Percentiles rank a stretch among this genome's conserved stretches.
These are phyloP conservation scores for Capitulum mitella DNA, from an alignment of 2,888 invertebrate genomes.

Conservation along the genomic window DNA sequence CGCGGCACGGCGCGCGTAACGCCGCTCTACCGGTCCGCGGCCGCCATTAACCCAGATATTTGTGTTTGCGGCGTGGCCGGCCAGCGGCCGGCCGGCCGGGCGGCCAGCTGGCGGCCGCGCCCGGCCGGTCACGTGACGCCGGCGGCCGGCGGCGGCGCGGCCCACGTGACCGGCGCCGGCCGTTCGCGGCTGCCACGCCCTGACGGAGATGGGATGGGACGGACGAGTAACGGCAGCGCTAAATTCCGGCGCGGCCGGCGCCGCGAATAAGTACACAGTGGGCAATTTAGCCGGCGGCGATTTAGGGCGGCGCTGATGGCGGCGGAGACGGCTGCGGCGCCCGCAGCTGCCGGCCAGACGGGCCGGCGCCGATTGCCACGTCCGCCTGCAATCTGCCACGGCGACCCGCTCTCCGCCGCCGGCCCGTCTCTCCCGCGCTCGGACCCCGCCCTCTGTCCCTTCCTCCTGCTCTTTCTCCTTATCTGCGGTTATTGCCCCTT, in stretches of 20 bases:
- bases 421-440: not conserved
- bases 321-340: not conserved
- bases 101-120: constrained; percentile 69
- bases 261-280: not conserved
- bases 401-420: not conserved
- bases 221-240: constrained; percentile 41
- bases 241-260: constrained; percentile 26
- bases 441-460: no score
- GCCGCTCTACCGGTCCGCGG: constrained; percentile 41
- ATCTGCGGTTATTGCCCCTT: no score
- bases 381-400: not conserved
- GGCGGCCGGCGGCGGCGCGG: no score
- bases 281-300: constrained; percentile 12
- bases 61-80: constrained; percentile 67
- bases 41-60: constrained; percentile 78
- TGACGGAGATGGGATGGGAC: constrained; percentile 39
- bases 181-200: constrained; percentile 75
- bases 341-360: constrained; percentile 2
- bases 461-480: not conserved
- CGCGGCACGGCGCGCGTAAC: constrained; percentile 42
- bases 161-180: constrained; percentile 57
- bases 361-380: not conserved
- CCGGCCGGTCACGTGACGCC: constrained; percentile 75
- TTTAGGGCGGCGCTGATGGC: constrained; percentile 1
- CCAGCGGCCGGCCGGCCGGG: constrained; percentile 81